Evolutionary conservation across 2,888 invertebrate genomes (phyloP), one percentile per base, ranked within the genome.

Genomic region (Drosophila heteroneura): DNA sequence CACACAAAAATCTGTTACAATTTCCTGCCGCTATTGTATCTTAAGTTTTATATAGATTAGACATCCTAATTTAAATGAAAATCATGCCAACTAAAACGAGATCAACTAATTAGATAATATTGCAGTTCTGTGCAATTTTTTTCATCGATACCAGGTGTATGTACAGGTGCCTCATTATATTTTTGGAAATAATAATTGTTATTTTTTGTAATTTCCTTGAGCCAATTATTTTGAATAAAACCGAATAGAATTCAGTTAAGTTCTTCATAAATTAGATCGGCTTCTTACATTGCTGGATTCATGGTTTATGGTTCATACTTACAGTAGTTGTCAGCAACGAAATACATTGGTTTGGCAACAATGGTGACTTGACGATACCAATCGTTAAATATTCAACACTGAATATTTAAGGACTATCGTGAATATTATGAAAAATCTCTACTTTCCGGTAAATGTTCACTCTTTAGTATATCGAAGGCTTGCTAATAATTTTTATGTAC

Each of bases 361-460:
- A 65, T 63, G 59, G 32, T 72, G 68, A 63, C 53, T 76, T 70
- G 3, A 84, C 84, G 86, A 86, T 86, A 82, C 28, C 19, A 49
- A 76, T 76, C 83, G 56, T 82, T 86, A 85, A 85, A 85, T 82
- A 85, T 86, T 85, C 84, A 63, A 52, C 6, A 30, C 9, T 74
- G 85, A 85, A 88, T 85, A 85, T 87, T 88, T 88, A 88, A 86
- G 72, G 80, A 88, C 64, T 63, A 82, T 85, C 87, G 85, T 76
- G 58, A 59, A 61, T 69, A 37, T 64, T 69, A 60, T 74, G 3
- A 72, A 62, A 81, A 61, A 85, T 87, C 82, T 74, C 82, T 82
- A 86, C 77, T 83, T 85, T 92, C 92, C 92, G 92, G 92, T 85
- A 92, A 92, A 92, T 92, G 92, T 91, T 91, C 92, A 92, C 84